phyloP scores from a whole-genome alignment of 1,140 invertebrate genomes.

The Phenacoccus solenopsis region DNA sequence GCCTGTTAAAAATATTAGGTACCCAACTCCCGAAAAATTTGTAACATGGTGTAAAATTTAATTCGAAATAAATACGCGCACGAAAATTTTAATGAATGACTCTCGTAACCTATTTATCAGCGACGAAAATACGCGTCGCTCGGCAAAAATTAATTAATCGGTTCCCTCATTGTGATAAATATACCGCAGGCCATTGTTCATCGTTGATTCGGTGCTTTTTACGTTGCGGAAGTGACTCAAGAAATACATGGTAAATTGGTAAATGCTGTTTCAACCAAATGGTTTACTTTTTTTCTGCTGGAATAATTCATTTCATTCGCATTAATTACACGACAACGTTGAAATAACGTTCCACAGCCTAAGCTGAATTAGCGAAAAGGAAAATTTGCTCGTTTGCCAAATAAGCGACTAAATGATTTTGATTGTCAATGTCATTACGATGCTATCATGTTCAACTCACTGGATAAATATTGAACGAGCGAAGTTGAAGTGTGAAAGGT shows the following conservation, averaged over 20 bases:
- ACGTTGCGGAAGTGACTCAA: neutral
- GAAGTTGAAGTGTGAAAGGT: too few relatives aligned
- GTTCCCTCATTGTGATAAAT: neutral
- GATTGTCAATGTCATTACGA: neutral
- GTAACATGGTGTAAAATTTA: neutral
- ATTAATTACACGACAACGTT: neutral
- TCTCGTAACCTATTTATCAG: neutral
- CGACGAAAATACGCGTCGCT: neutral
- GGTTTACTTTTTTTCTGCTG: neutral
- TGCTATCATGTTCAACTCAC: too few relatives aligned
- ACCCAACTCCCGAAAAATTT: too few relatives aligned
- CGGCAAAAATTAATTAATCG: neutral
- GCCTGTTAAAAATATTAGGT: too few relatives aligned
- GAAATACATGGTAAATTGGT: neutral
- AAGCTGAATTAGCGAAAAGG: neutral
- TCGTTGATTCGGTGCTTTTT: neutral
- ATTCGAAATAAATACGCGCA: neutral
- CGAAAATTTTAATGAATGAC: neutral
- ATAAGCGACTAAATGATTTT: neutral
- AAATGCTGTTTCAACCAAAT: neutral
- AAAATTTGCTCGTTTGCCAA: neutral
- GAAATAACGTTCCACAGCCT: neutral
- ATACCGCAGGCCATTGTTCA: neutral
- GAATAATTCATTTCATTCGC: neutral
- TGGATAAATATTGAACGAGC: too few relatives aligned